Conservation (phyloP, 2,113 vertebrate genomes). For the Corvus hawaiiensis region DNA sequence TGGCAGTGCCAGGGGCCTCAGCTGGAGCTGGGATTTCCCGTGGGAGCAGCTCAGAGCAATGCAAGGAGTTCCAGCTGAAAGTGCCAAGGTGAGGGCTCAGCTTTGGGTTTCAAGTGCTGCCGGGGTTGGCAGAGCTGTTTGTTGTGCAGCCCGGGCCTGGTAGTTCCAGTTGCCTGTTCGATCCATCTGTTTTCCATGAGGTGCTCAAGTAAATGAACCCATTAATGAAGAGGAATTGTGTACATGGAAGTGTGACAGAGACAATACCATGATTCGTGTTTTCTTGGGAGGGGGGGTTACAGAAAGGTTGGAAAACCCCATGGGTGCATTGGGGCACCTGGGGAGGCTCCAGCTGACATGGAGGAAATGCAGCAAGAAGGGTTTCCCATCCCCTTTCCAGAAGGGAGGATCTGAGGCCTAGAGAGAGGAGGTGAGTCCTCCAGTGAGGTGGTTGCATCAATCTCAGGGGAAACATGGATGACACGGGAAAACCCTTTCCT, state of each 20-base stretch:
- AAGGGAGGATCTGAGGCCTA: background rate
- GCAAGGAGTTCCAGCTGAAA: background rate
- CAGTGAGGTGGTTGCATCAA: background rate
- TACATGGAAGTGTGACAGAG: background rate
- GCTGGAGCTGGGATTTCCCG: background rate
- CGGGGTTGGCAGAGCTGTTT: background rate
- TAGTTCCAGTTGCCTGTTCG: background rate
- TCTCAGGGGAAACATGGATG: background rate
- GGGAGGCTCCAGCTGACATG: background rate
- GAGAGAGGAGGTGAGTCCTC: background rate
- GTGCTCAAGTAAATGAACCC: background rate
- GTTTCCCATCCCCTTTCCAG: background rate
- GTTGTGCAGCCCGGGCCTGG: background rate
- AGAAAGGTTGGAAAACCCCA: background rate
- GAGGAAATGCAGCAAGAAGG: background rate
- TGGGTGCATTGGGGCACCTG: background rate
- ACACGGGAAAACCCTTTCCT: background rate
- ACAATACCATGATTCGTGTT: background rate
- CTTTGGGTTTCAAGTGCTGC: background rate
- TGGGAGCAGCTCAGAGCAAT: accelerated
- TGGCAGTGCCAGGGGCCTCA: background rate
- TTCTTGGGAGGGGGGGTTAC: background rate
- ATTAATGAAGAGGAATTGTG: background rate
- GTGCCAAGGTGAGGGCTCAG: background rate
- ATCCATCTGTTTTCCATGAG: background rate